These are phyloP conservation scores for Sebastes fasciatus DNA, from an alignment of 2,113 vertebrate genomes.

Conservation along the genomic window DNA sequence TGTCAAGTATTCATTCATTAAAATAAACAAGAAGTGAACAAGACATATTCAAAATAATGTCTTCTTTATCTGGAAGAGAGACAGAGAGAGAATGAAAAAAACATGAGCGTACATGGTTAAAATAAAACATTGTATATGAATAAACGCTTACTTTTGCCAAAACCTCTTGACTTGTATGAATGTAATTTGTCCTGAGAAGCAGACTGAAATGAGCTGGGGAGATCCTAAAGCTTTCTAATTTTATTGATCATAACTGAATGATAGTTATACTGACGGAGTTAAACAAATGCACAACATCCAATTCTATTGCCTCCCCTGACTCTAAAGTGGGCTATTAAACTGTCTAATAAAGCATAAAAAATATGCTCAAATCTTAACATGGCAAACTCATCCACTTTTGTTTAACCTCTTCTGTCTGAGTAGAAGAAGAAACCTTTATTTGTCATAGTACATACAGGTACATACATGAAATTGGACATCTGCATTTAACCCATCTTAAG, in stretches of 20 bases:
- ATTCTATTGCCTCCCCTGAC: background rate
- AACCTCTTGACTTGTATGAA: background rate
- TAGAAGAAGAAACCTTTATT: too few relatives aligned
- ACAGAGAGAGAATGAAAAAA: background rate
- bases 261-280: background rate
- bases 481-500: too few relatives aligned
- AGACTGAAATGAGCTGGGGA: background rate
- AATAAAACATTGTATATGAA: background rate
- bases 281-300: background rate
- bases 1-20: background rate
- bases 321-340: background rate
- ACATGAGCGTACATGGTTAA: background rate
- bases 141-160: background rate
- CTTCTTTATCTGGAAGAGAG: slow-evolving; percentile 19
- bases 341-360: background rate
- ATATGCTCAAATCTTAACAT: too few relatives aligned
- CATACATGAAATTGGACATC: too few relatives aligned
- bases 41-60: background rate
- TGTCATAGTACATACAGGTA: too few relatives aligned
- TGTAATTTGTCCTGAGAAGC: background rate
- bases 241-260: background rate
- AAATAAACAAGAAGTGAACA: background rate
- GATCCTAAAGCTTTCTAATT: background rate
- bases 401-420: too few relatives aligned
- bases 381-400: too few relatives aligned